A percentile compares a stretch with the other conserved stretches of the same genome.
phyloP scores from a whole-genome alignment of 2,113 vertebrate species.

The Thamnophis sirtalis region DNA sequence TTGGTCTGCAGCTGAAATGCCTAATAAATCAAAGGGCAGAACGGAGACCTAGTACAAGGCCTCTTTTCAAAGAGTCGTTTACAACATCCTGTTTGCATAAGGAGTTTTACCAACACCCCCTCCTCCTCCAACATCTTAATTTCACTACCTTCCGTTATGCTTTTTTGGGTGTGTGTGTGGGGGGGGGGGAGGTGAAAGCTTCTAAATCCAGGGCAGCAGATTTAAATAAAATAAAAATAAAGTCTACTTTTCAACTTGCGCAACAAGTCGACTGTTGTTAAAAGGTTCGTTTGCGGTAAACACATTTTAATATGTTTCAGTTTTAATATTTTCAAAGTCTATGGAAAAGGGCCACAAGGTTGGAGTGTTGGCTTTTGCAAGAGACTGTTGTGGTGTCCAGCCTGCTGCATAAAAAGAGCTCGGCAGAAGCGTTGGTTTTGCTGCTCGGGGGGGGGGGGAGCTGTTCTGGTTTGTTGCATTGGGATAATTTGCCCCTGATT shows the following conservation, averaged over 20 bases:
- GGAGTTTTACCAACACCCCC: slow-evolving; percentile 54
- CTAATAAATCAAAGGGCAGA: slow-evolving; percentile 66
- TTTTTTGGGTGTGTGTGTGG: background rate
- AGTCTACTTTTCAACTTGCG: slow-evolving; percentile 1
- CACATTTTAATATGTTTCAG: background rate
- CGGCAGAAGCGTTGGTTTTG: rapidly evolving
- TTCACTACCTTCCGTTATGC: slow-evolving; percentile 46
- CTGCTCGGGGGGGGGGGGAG: background rate
- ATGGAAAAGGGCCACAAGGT: background rate
- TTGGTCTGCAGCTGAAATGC: slow-evolving; percentile 62
- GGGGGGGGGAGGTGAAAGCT: background rate
- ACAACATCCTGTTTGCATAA: slow-evolving; percentile 69
- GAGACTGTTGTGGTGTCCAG: background rate
- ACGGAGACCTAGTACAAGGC: slow-evolving; percentile 59
- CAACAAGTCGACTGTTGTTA: slow-evolving; percentile 27
- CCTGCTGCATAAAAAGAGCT: background rate
- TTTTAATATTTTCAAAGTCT: background rate
- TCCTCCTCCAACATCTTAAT: slow-evolving; percentile 48
- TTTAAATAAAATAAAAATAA: background rate
- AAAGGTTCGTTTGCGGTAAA: background rate
- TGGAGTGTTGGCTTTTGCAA: background rate
- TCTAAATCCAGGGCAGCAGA: background rate
- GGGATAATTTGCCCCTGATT: background rate
- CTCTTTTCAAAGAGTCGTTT: slow-evolving; percentile 62
- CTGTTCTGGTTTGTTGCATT: background rate